These are phyloP conservation scores for Sinotaia quadrata DNA, from an alignment of 2,888 invertebrate genomes.

Conservation along the genomic window DNA sequence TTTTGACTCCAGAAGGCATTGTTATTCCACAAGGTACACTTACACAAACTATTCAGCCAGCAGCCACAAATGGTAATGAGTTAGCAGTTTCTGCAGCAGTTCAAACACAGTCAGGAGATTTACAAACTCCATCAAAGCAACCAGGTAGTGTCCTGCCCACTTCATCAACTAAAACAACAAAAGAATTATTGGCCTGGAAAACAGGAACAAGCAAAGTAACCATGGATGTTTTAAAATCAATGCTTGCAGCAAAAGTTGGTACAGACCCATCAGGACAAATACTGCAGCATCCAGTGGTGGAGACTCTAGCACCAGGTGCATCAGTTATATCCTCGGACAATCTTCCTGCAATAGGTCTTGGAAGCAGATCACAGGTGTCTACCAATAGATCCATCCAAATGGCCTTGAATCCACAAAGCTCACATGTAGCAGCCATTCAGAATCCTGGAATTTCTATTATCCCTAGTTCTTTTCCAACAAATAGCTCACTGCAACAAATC, in stretches of 20 bases:
- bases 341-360: no score
- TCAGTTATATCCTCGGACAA: constrained; percentile 23
- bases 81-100: not conserved
- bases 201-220: constrained; percentile 12
- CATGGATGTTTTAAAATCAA: constrained; percentile 10
- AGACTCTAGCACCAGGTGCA: constrained; percentile 23
- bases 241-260: constrained; percentile 13
- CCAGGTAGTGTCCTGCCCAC: no score
- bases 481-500: no score
- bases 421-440: no score
- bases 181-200: not conserved
- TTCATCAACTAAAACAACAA: not conserved
- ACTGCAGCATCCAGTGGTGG: constrained; percentile 12
- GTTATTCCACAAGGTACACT: constrained; percentile 30
- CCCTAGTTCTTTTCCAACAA: no score
- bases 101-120: not conserved
- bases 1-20: constrained; percentile 29
- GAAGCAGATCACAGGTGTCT: no score
- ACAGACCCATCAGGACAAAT: constrained; percentile 1
- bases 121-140: not conserved
- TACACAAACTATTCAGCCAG: not conserved
- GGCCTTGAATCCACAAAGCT: no score
- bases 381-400: no score
- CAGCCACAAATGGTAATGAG: no score
- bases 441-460: no score